Percentiles rank a stretch among this genome's conserved stretches.
Evolutionary conservation across 2,797 vertebrate genomes (phyloP).

Genomic region (Bryconaethiops microstoma): DNA sequence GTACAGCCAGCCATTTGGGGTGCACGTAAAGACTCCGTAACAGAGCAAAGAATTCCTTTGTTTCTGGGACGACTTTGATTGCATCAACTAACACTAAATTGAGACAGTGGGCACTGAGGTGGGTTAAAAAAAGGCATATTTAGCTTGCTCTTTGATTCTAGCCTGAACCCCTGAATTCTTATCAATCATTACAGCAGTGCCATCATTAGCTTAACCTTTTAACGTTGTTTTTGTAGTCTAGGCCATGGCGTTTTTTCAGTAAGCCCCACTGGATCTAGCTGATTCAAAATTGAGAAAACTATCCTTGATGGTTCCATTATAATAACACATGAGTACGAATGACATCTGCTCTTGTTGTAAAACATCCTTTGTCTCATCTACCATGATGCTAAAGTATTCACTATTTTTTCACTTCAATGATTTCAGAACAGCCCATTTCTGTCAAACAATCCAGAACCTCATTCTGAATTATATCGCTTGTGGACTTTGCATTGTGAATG

Average conservation of each 20-base stretch:
- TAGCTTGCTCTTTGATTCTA: too few relatives aligned
- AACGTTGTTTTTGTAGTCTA: constrained; percentile 37
- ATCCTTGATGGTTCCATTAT: constrained; percentile 16
- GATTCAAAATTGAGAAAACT: constrained; percentile 27
- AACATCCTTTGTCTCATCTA: constrained; percentile 23
- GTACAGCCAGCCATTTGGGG: constrained; percentile 36
- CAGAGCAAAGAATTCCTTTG: constrained; percentile 29
- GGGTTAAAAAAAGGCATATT: constrained; percentile 38
- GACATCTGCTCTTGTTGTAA: constrained; percentile 31
- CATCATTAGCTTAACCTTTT: constrained; percentile 38
- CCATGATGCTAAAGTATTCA: neutral
- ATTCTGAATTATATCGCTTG: constrained; percentile 44
- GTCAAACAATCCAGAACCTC: constrained; percentile 39
- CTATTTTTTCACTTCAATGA: constrained; percentile 20
- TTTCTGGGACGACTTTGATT: constrained; percentile 28
- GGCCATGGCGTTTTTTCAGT: constrained; percentile 29
- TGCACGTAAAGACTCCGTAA: constrained; percentile 38
- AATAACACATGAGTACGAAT: constrained; percentile 40
- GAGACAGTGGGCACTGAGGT: neutral
- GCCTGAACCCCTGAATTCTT: too few relatives aligned
- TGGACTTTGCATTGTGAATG: constrained; percentile 41
- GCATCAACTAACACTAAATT: constrained; percentile 13
- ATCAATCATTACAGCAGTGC: constrained; percentile 27
- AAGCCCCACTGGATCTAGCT: constrained; percentile 33
- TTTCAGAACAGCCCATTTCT: constrained; percentile 29